Evolutionary conservation across 2,113 vertebrate species (phyloP), one percentile per base, ranked within the genome.

Genomic region (Chaenocephalus aceratus): DNA sequence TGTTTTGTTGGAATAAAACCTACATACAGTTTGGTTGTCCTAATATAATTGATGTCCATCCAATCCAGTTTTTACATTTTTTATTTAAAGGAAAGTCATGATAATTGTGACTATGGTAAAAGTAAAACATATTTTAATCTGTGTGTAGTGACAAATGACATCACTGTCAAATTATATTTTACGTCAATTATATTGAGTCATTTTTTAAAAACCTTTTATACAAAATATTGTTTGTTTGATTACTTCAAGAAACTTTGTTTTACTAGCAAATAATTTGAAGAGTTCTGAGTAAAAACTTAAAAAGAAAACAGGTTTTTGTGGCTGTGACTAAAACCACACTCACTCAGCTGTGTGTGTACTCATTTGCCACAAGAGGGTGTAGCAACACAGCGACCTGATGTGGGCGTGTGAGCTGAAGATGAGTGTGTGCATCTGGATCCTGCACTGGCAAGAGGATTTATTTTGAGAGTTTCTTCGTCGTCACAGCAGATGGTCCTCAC

Each of bases 291-390:
- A 1, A 10, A 41, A 53, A 9, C 6, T 3, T 65, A 5, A 49
- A 10, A 11, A 48, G 13, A 12, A 26, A 15, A 44, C n/a, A 2
- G 9, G 46, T 16, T 51, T 65, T 10, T 44, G 6, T 48, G 23
- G 16, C 18, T 9, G 2, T 41, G 49, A 58, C 30, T 54, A 11
- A 69, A 58, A 45, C 5, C 46, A n/a, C 14, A 13, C n/a, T 65
- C 14, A n/a, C 49, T 61, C 53, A 18, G 53, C 30, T 75, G 72
- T 52, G 10, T 56, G 21, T 15, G 3, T 21, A 3, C 30, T 72
- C 4, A 36, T 52, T 59, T 49, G 16, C 87, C 87, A 83, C 88
- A 61, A 86, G 90, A 72, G 85, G 90, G 90, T n/a, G 77, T 6
- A 62, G 51, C 53, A 67, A 48, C 62, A 57, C 80, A 30, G 30